Evolutionary conservation across 2,797 vertebrate genomes (phyloP).

Genomic region (Syndactyla subalaris): DNA sequence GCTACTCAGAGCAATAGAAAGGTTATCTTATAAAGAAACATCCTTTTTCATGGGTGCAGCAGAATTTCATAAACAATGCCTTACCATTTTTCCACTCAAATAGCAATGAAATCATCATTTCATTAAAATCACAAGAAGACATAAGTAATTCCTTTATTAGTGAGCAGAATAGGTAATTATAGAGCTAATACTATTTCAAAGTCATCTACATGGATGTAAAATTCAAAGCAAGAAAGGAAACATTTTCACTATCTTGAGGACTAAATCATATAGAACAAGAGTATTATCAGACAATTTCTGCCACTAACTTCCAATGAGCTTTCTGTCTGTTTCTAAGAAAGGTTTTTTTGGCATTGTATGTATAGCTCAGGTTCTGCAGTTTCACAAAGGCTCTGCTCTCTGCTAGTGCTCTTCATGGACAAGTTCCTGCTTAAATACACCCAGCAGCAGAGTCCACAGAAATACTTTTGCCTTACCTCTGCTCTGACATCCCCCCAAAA

Average conservation of each 20-base stretch:
- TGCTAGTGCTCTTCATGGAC: not conserved
- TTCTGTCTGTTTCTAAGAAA: not conserved
- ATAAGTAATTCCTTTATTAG: not conserved
- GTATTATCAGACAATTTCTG: not conserved
- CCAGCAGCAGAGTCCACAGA: not conserved
- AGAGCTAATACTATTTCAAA: not conserved
- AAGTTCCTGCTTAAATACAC: fast-evolving
- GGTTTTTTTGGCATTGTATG: not conserved
- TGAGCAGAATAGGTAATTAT: not conserved
- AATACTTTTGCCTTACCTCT: not conserved
- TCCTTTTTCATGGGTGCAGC: not conserved
- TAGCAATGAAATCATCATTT: not conserved
- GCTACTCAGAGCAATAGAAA: not conserved
- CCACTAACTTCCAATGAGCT: not conserved
- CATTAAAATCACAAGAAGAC: not conserved
- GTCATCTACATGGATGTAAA: not conserved
- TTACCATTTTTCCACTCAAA: not conserved
- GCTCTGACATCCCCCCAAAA: not conserved
- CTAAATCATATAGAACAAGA: not conserved
- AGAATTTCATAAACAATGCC: not conserved
- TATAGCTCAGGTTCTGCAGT: not conserved
- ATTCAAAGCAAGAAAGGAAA: not conserved
- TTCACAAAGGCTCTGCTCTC: not conserved
- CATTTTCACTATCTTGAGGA: fast-evolving
- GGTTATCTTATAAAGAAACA: not conserved